These are phyloP conservation scores for Thryonomys swinderianus DNA, from an alignment of 2,113 vertebrate genomes.

Conservation along the genomic window DNA sequence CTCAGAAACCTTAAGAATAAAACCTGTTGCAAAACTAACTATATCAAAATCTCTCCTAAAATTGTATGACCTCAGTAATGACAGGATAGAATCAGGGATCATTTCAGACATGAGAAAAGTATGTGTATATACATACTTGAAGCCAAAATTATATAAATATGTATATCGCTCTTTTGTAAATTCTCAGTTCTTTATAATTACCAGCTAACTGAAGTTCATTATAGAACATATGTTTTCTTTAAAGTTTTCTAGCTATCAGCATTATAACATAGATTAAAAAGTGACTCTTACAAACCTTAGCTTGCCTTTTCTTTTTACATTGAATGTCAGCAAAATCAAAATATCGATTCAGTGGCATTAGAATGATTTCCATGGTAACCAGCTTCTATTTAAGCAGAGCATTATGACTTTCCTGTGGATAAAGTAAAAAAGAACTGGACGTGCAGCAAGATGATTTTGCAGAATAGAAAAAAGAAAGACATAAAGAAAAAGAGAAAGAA, in stretches of 20 bases:
- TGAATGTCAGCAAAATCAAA: constrained; percentile 76
- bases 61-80: background rate
- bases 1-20: background rate
- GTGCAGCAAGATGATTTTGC: constrained; percentile 56
- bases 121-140: background rate
- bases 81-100: background rate
- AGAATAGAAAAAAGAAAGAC: background rate
- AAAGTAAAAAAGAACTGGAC: constrained; percentile 61
- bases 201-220: constrained; percentile 43
- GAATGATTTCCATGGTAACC: constrained; percentile 75
- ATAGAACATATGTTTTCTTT: constrained; percentile 64
- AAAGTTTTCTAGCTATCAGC: constrained; percentile 39
- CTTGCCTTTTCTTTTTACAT: constrained; percentile 65
- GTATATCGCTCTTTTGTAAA: constrained; percentile 58
- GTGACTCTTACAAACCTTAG: constrained; percentile 68
- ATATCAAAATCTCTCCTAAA: background rate
- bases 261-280: constrained; percentile 66
- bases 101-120: background rate
- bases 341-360: constrained; percentile 72
- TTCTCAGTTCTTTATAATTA: constrained; percentile 28
- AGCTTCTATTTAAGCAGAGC: constrained; percentile 65
- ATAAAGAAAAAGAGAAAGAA: background rate
- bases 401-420: constrained; percentile 67
- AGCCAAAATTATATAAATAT: constrained; percentile 42
- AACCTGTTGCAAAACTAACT: background rate